Evolutionary conservation across 2,888 invertebrate species (phyloP).

Genomic region (Brachynemurus nebulosus): DNA sequence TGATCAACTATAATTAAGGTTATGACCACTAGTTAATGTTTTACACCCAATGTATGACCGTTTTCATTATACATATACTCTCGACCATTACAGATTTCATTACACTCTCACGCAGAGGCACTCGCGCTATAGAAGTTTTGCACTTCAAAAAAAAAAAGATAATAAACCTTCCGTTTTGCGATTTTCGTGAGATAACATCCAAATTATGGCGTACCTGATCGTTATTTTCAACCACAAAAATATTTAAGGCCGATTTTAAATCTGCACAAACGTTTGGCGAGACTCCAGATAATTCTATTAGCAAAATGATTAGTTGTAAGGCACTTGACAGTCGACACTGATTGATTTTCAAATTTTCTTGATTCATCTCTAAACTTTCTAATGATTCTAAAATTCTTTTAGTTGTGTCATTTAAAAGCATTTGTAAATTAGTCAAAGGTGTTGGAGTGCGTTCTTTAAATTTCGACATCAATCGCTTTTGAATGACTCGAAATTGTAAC

Average conservation of each 20-base stretch:
- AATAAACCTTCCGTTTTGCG: not conserved
- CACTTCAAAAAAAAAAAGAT: no score
- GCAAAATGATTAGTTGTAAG: constrained; percentile 23
- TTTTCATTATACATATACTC: no score
- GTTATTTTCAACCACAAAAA: constrained; percentile 25
- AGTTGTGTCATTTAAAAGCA: constrained; percentile 56
- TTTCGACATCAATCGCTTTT: constrained; percentile 59
- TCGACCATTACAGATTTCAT: no score
- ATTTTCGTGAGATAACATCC: not conserved
- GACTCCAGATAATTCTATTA: constrained; percentile 25
- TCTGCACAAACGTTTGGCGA: constrained; percentile 21
- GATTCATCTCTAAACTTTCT: constrained; percentile 34
- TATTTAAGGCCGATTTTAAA: constrained; percentile 24
- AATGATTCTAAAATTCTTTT: constrained; percentile 39
- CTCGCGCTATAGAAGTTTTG: no score
- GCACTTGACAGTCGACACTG: constrained; percentile 26
- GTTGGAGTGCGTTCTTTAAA: constrained; percentile 67
- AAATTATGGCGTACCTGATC: constrained; percentile 25
- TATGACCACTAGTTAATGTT: no score
- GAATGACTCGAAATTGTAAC: constrained; percentile 61
- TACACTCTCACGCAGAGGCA: no score
- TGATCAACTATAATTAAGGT: no score
- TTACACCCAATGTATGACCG: no score
- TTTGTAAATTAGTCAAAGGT: constrained; percentile 56
- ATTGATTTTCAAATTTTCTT: constrained; percentile 24